Conservation (phyloP, 1,140 invertebrate genomes). For the Thalassaphorura encarpata region DNA sequence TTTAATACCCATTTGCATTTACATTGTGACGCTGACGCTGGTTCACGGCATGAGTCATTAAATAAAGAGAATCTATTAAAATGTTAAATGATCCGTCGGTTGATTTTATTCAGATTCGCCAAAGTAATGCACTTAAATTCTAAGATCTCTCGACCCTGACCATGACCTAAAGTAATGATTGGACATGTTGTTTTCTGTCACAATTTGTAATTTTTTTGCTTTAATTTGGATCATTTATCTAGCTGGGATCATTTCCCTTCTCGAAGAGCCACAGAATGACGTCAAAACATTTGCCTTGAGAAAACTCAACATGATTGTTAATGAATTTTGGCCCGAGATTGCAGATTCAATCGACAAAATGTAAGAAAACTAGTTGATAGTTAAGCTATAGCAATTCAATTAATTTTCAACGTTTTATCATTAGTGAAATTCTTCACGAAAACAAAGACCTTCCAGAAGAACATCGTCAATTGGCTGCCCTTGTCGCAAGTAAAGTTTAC, state of each 20-base stretch:
- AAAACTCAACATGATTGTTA: conserved; percentile 85
- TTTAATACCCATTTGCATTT: no score
- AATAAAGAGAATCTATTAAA: no score
- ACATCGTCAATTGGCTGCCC: conserved; percentile 78
- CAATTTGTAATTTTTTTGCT: no score
- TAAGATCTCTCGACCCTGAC: no score
- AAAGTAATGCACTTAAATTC: no score
- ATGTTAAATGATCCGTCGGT: no score
- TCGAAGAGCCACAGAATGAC: conserved; percentile 86
- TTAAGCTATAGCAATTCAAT: background rate
- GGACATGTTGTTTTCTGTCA: no score
- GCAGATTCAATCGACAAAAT: conserved; percentile 96
- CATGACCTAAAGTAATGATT: no score
- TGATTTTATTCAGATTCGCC: no score
- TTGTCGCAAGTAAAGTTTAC: conserved; percentile 97
- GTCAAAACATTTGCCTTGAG: conserved; percentile 84
- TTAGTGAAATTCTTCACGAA: conserved; percentile 87
- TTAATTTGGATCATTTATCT: background rate
- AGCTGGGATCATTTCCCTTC: conserved; percentile 87
- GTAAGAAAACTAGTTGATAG: conserved; percentile 40
- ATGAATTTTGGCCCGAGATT: conserved; percentile 98
- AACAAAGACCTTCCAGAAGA: conserved; percentile 59
- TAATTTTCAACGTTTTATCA: conserved; percentile 13
- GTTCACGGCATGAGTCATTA: no score
- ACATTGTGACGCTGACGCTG: no score